Percentiles rank a stretch among this genome's conserved stretches.
Conservation (phyloP, 2,113 vertebrate genomes). For the Hyla sarda region DNA sequence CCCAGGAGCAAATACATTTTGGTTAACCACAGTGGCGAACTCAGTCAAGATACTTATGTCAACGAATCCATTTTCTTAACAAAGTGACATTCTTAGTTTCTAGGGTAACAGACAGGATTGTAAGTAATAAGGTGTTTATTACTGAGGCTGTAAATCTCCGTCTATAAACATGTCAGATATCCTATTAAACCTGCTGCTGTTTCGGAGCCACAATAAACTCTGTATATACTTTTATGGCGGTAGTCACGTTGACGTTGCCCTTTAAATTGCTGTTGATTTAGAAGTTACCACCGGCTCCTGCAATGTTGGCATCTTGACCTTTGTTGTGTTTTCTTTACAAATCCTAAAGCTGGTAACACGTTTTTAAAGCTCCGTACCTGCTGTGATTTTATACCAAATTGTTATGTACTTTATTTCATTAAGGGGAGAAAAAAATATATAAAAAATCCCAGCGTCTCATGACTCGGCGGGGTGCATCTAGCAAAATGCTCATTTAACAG, state of each 20-base stretch:
- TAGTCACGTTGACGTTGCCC: conserved; percentile 70
- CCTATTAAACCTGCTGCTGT: conserved; percentile 77
- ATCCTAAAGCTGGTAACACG: conserved; percentile 72
- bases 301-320: conserved; percentile 75
- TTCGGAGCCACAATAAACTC: conserved; percentile 74
- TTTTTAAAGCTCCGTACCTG: conserved; percentile 71
- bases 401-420: conserved; percentile 64
- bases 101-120: conserved; percentile 80
- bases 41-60: conserved; percentile 77
- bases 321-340: conserved; percentile 75
- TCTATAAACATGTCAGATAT: conserved; percentile 80
- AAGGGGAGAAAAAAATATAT: neutral
- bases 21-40: conserved; percentile 81
- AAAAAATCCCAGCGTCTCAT: conserved; percentile 1
- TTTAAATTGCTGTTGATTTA: conserved; percentile 77
- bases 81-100: conserved; percentile 82
- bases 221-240: conserved; percentile 73
- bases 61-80: conserved; percentile 76
- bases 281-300: conserved; percentile 69
- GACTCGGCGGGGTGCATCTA: neutral
- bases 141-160: conserved; percentile 79
- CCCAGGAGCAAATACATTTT: conserved; percentile 77
- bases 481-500: neutral
- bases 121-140: conserved; percentile 82
- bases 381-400: conserved; percentile 67